Conservation (phyloP, 1,140 invertebrate genomes). For the Leptinotarsa lineolata region DNA sequence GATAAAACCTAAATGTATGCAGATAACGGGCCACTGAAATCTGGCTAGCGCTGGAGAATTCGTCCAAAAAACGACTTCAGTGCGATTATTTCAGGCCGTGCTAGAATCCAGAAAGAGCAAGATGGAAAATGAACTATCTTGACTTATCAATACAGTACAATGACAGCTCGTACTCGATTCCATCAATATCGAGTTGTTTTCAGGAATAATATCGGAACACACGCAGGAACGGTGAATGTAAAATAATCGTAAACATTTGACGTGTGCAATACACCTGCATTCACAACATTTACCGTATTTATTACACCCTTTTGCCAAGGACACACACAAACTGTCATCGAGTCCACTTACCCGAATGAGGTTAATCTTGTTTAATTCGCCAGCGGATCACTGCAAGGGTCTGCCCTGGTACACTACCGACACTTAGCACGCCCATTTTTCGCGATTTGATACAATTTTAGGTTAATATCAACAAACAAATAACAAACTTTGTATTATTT, state of each 20-base stretch:
- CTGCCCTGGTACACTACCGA: conserved; percentile 28
- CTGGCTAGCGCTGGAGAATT: not conserved
- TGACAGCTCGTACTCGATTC: conserved; percentile 13
- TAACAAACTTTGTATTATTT: conserved; percentile 48
- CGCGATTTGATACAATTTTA: conserved; percentile 39
- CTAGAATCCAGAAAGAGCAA: conserved; percentile 17
- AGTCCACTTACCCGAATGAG: conserved; percentile 48
- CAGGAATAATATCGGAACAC: not conserved
- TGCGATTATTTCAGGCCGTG: not conserved
- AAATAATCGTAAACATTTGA: conserved; percentile 10
- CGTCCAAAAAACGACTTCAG: not conserved
- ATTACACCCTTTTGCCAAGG: conserved; percentile 48
- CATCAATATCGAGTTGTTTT: not conserved
- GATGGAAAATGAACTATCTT: conserved; percentile 23
- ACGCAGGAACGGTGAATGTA: not conserved
- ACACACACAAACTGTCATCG: conserved; percentile 47
- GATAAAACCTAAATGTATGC: not conserved
- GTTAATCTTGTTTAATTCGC: conserved; percentile 43
- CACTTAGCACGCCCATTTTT: conserved; percentile 40
- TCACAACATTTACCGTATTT: conserved; percentile 21
- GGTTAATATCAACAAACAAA: conserved; percentile 52
- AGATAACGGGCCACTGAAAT: not conserved
- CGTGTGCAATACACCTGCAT: conserved; percentile 14
- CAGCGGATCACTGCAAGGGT: conserved; percentile 31
- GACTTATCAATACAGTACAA: conserved; percentile 10